Percentiles rank a stretch among this genome's conserved stretches.
These are phyloP conservation scores for Alces alces DNA, from an alignment of 2,113 vertebrate genomes.

Conservation along the genomic window DNA sequence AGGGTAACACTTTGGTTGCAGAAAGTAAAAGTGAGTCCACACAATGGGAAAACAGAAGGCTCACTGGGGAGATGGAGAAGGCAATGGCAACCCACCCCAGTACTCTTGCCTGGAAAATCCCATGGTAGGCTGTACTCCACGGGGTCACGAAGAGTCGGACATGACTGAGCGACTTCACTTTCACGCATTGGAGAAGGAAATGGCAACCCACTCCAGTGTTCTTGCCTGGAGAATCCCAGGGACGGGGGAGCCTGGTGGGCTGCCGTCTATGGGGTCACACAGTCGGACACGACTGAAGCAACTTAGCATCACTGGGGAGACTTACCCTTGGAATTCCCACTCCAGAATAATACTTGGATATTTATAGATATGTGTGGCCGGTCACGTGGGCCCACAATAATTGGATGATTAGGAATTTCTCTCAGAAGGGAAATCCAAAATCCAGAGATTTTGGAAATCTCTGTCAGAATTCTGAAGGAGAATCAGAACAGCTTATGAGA, in stretches of 20 bases:
- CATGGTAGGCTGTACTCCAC: no score
- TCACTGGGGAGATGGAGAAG: rapidly evolving
- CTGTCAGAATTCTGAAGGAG: background rate
- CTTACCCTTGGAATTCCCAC: background rate
- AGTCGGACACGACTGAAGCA: no score
- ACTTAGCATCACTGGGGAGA: rapidly evolving
- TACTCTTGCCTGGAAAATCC: no score
- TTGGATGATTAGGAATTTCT: background rate
- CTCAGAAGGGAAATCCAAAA: background rate
- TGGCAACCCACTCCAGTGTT: no score
- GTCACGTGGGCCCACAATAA: background rate
- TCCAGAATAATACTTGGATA: background rate
- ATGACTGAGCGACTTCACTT: no score
- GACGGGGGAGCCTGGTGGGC: no score
- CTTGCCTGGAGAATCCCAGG: no score
- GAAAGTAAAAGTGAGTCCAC: background rate
- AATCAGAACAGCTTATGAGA: background rate
- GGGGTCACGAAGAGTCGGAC: no score
- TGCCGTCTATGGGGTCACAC: no score
- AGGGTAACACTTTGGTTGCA: background rate
- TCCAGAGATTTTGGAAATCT: background rate
- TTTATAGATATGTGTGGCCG: background rate
- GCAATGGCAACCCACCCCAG: no score
- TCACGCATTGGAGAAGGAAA: no score
- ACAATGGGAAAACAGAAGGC: background rate